These are phyloP conservation scores for Caenorhabditis japonica DNA, from an alignment of 2,888 invertebrate species.

Conservation along the genomic window DNA sequence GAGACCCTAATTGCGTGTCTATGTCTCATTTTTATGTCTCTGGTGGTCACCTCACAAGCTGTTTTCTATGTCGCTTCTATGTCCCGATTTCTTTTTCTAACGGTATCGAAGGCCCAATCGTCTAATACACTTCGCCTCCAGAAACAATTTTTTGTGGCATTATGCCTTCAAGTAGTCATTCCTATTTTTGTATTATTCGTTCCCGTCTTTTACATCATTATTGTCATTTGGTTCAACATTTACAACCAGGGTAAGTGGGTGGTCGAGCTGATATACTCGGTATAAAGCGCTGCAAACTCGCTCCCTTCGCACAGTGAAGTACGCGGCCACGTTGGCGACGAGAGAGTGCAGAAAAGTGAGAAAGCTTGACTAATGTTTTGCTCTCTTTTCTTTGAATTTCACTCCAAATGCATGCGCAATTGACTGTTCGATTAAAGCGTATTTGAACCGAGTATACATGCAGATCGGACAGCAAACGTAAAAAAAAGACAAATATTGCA, in stretches of 20 bases:
- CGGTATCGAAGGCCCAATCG: slow-evolving; percentile 24
- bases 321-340: no score
- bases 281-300: no score
- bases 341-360: no score
- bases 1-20: slow-evolving; percentile 21
- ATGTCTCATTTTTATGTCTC: slow-evolving; percentile 20
- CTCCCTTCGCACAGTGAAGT: no score
- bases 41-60: slow-evolving; percentile 6
- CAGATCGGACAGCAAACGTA: no score
- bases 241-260: slow-evolving; percentile 24
- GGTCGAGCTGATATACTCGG: no score
- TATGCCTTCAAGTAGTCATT: slow-evolving; percentile 30
- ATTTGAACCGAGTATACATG: no score
- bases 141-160: slow-evolving; percentile 36
- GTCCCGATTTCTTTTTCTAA: slow-evolving; percentile 12
- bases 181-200: slow-evolving; percentile 8
- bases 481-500: background rate
- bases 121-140: slow-evolving; percentile 36
- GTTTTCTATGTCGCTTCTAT: slow-evolving; percentile 10
- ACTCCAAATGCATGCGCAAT: no score
- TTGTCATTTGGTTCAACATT: slow-evolving; percentile 27
- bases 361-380: no score
- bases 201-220: slow-evolving; percentile 18
- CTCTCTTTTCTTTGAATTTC: no score
- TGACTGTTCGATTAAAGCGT: no score